Conservation (phyloP, 2,797 vertebrate species). For the Mormyrops attenuatus region DNA sequence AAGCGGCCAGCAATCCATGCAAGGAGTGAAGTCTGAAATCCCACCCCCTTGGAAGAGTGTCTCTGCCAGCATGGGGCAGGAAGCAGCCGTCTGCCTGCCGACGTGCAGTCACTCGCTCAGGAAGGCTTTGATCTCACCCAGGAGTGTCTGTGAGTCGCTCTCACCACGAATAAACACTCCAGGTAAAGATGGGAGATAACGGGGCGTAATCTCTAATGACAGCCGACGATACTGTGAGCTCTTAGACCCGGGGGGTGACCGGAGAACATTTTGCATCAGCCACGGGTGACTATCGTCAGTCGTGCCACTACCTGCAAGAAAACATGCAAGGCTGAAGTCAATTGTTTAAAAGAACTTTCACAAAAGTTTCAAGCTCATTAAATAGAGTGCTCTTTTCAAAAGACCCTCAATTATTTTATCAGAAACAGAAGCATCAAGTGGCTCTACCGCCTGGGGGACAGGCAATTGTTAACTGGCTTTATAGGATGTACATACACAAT, state of each 20-base stretch:
- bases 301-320: neutral
- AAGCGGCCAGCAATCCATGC: neutral
- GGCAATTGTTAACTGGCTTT: neutral
- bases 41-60: neutral
- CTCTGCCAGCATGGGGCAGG: neutral
- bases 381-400: neutral
- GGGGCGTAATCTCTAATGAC: neutral
- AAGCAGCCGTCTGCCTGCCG: neutral
- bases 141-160: neutral
- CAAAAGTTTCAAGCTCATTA: neutral
- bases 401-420: neutral
- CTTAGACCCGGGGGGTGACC: slow-evolving; percentile 18
- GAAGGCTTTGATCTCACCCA: neutral
- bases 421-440: no score
- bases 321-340: neutral
- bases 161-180: neutral
- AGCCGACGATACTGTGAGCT: slow-evolving; percentile 26
- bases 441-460: neutral
- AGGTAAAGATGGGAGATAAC: slow-evolving; percentile 19
- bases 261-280: slow-evolving; percentile 20
- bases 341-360: neutral
- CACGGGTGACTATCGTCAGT: slow-evolving; percentile 7
- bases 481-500: neutral
- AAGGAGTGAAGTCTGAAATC: neutral
- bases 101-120: neutral